phyloP scores from a whole-genome alignment of 2,888 invertebrate genomes.

The Eumacrocentrus americanus region DNA sequence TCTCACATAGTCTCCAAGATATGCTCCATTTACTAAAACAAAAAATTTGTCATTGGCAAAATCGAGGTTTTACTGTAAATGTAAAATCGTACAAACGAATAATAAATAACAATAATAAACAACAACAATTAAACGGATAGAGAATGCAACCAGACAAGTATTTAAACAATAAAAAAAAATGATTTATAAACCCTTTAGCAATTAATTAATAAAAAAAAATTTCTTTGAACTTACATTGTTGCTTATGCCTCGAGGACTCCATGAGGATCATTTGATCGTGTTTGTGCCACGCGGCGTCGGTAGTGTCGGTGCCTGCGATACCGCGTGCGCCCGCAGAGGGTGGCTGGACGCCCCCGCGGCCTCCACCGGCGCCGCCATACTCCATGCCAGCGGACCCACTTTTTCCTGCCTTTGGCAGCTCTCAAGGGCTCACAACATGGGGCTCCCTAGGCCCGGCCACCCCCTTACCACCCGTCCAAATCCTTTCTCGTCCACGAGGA shows the following conservation, averaged over 20 bases:
- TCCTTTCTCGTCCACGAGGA: not conserved
- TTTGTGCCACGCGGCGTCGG: conserved; percentile 61
- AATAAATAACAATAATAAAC: too few species aligned
- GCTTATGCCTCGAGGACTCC: conserved; percentile 61
- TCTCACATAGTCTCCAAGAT: too few species aligned
- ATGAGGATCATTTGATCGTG: conserved; percentile 61
- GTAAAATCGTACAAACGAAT: too few species aligned
- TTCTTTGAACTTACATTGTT: conserved; percentile 53
- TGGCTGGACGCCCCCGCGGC: conserved; percentile 54
- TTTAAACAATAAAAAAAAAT: not conserved
- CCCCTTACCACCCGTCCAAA: conserved; percentile 25
- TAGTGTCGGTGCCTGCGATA: conserved; percentile 58
- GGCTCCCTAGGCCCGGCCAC: conserved; percentile 41
- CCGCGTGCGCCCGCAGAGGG: conserved; percentile 51
- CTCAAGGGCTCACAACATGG: conserved; percentile 59
- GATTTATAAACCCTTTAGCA: too few species aligned
- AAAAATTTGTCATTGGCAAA: too few species aligned
- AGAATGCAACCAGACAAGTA: too few species aligned
- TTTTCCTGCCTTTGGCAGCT: conserved; percentile 51
- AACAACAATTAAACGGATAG: too few species aligned
- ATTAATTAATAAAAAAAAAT: too few species aligned
- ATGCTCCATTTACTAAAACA: too few species aligned
- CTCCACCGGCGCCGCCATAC: conserved; percentile 51
- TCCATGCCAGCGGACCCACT: conserved; percentile 58
- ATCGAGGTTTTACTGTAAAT: too few species aligned